Conservation (phyloP, 2,888 invertebrate species). For the Patella pellucida region DNA sequence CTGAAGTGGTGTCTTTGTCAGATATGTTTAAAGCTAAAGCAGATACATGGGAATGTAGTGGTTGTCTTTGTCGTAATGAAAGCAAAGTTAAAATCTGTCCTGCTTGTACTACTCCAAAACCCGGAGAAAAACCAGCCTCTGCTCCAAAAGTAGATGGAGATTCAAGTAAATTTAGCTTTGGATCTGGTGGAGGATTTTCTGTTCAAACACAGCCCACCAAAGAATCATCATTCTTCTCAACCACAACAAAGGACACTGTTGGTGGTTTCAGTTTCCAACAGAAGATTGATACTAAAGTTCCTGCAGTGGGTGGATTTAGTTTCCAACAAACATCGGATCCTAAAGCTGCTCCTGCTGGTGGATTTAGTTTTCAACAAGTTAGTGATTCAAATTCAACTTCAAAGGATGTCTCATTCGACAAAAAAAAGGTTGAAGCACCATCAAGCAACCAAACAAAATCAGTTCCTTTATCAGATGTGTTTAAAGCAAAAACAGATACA, state of each 20-base stretch:
- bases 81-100: conserved; percentile 52
- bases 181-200: conserved; percentile 22
- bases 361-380: background rate
- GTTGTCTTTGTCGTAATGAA: conserved; percentile 77
- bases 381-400: conserved; percentile 9
- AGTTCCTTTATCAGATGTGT: conserved; percentile 65
- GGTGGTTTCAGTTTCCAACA: no score
- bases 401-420: no score
- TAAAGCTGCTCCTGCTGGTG: no score
- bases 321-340: no score
- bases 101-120: conserved; percentile 49
- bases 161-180: conserved; percentile 29
- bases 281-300: background rate
- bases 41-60: conserved; percentile 79
- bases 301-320: background rate
- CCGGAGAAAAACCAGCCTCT: conserved; percentile 14
- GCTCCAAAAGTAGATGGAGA: conserved; percentile 6
- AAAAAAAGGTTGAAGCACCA: no score
- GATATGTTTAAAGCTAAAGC: conserved; percentile 74
- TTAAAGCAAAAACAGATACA: conserved; percentile 75
- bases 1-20: conserved; percentile 41
- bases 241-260: no score
- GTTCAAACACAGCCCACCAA: conserved; percentile 6
- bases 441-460: background rate
- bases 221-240: background rate